These are phyloP conservation scores for Ectemnius lituratus DNA, from an alignment of 2,888 invertebrate genomes.

Conservation along the genomic window DNA sequence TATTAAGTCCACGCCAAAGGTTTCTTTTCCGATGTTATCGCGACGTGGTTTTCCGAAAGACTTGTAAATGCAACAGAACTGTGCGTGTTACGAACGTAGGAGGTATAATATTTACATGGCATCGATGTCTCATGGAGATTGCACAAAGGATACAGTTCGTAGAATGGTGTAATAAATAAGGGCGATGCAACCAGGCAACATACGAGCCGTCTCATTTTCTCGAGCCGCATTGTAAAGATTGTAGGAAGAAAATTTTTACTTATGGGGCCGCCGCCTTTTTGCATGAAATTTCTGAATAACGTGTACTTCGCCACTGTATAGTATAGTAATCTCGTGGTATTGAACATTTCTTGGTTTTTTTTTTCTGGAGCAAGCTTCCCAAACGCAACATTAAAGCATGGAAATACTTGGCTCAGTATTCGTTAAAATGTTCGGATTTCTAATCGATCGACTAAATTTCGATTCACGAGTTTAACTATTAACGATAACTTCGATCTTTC, in stretches of 20 bases:
- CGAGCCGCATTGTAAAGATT: conserved; percentile 55
- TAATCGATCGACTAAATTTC: conserved; percentile 40
- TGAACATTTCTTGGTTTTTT: conserved; percentile 12
- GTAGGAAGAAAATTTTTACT: too few relatives aligned
- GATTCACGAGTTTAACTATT: conserved; percentile 43
- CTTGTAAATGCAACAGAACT: too few relatives aligned
- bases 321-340: conserved; percentile 38
- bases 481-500: conserved; percentile 58
- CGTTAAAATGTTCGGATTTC: conserved; percentile 34
- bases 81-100: too few relatives aligned
- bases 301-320: too few relatives aligned
- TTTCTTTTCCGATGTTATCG: too few relatives aligned
- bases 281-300: too few relatives aligned
- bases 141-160: too few relatives aligned
- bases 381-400: conserved; percentile 56
- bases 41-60: too few relatives aligned
- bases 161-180: conserved; percentile 23
- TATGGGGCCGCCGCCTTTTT: too few relatives aligned
- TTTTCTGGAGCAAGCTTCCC: conserved; percentile 60
- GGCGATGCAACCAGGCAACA: conserved; percentile 2
- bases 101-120: too few relatives aligned
- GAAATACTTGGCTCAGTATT: conserved; percentile 32
- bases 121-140: too few relatives aligned
- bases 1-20: too few relatives aligned
- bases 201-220: conserved; percentile 14